phyloP scores from a whole-genome alignment of 2,888 invertebrate genomes.

The Eustalomyia histrio region DNA sequence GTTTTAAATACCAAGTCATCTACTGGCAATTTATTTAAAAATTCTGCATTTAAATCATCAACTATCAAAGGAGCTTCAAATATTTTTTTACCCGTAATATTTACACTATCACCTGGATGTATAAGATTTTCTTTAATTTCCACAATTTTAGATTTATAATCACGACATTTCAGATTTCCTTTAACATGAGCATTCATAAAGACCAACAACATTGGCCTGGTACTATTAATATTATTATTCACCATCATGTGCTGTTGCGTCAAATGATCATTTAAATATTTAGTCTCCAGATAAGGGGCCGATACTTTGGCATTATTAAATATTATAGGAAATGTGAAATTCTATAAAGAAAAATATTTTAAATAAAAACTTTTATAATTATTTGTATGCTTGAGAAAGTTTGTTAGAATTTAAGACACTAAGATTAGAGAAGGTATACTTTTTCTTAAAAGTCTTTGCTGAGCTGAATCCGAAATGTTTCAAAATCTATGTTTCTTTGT shows the following conservation, averaged over 20 bases:
- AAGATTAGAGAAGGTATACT: too few relatives aligned
- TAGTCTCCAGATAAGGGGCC: conserved; percentile 66
- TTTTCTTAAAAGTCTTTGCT: too few relatives aligned
- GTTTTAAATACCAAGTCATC: conserved; percentile 69
- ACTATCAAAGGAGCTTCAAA: conserved; percentile 69
- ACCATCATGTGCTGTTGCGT: conserved; percentile 69
- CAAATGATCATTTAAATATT: conserved; percentile 69
- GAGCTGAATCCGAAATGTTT: too few relatives aligned
- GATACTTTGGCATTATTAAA: conserved; percentile 72
- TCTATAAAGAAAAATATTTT: conserved; percentile 60
- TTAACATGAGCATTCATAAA: conserved; percentile 72
- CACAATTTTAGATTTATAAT: conserved; percentile 70
- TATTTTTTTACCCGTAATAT: conserved; percentile 70
- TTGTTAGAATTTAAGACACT: too few relatives aligned
- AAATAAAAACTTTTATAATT: background rate
- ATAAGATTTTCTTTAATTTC: conserved; percentile 70
- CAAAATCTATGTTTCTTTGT: too few relatives aligned
- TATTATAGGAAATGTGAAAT: conserved; percentile 60
- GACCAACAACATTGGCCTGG: conserved; percentile 66
- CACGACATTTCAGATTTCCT: conserved; percentile 68
- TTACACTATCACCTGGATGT: conserved; percentile 69
- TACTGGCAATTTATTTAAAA: conserved; percentile 68
- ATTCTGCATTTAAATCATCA: conserved; percentile 58
- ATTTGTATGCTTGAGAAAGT: too few relatives aligned
- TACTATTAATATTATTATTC: conserved; percentile 30